phyloP scores from a whole-genome alignment of 2,888 invertebrate genomes.

The Philhelius pedissequus region DNA sequence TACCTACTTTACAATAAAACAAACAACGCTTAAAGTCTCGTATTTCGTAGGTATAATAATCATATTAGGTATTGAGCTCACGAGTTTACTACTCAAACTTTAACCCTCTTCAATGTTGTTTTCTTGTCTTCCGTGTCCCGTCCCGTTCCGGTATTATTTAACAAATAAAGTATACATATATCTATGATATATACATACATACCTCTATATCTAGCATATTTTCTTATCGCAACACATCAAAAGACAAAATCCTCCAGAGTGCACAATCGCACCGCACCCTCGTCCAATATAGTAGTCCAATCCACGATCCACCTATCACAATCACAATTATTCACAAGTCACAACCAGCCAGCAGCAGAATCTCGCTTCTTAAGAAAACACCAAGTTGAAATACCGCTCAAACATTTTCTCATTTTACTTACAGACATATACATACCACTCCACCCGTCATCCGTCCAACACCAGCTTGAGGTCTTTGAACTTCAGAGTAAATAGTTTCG shows the following conservation, averaged over 20 bases:
- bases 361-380: slow-evolving; percentile 33
- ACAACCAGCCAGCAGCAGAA: too few species aligned
- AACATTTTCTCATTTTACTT: slow-evolving; percentile 46
- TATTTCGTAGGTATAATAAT: too few species aligned
- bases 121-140: not conserved
- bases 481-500: slow-evolving; percentile 71
- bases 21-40: too few species aligned
- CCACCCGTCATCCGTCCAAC: not conserved
- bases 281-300: not conserved
- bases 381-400: slow-evolving; percentile 54
- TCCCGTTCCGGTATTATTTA: not conserved
- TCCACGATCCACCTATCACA: not conserved
- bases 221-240: not conserved
- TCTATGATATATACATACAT: too few species aligned
- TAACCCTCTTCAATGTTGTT: not conserved
- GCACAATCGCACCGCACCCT: not conserved
- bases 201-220: not conserved
- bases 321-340: too few species aligned
- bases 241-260: not conserved
- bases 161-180: slow-evolving; percentile 1
- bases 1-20: too few species aligned
- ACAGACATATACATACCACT: too few species aligned
- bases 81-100: not conserved
- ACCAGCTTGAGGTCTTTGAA: slow-evolving; percentile 75
- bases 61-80: too few species aligned